Evolutionary conservation across 2,113 vertebrate genomes (phyloP).

Genomic region (Elephas maximus): DNA sequence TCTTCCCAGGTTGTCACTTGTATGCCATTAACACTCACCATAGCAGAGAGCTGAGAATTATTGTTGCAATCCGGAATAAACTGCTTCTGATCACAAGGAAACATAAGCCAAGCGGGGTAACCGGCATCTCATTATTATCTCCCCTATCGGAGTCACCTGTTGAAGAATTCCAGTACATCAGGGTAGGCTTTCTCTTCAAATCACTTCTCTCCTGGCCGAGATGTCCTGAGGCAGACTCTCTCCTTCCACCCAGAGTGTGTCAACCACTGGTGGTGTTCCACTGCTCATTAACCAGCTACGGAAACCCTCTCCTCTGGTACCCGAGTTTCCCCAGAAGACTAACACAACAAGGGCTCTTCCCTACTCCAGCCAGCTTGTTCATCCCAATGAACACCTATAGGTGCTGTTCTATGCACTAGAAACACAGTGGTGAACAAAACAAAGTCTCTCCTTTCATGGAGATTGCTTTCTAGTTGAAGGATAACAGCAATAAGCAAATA

Average conservation of each 20-base stretch:
- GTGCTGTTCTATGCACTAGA: not conserved
- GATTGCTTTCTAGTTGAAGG: not conserved
- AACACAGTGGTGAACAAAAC: not conserved
- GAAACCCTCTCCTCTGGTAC: not conserved
- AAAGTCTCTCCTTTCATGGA: not conserved
- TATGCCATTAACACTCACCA: conserved; percentile 99
- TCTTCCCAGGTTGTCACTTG: conserved; percentile 95
- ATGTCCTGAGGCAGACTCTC: not conserved
- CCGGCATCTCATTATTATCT: conserved; percentile 75
- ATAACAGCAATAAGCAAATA: not conserved
- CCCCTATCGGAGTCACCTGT: conserved; percentile 92
- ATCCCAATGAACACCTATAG: accelerated
- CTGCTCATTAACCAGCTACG: not conserved
- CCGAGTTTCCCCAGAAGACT: not conserved
- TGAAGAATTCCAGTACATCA: conserved; percentile 99
- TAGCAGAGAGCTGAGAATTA: conserved; percentile 94
- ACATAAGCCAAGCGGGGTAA: conserved; percentile 85
- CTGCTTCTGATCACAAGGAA: conserved; percentile 98
- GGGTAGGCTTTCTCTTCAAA: conserved; percentile 89
- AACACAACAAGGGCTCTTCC: not conserved
- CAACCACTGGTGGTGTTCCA: not conserved
- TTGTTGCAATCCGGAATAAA: conserved; percentile 97
- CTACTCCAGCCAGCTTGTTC: not conserved
- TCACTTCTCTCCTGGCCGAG: not conserved
- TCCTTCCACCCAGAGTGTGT: not conserved